Base-by-base conservation (phyloP, 2,888 invertebrate species). In the Hanleya hanleyi region DNA sequence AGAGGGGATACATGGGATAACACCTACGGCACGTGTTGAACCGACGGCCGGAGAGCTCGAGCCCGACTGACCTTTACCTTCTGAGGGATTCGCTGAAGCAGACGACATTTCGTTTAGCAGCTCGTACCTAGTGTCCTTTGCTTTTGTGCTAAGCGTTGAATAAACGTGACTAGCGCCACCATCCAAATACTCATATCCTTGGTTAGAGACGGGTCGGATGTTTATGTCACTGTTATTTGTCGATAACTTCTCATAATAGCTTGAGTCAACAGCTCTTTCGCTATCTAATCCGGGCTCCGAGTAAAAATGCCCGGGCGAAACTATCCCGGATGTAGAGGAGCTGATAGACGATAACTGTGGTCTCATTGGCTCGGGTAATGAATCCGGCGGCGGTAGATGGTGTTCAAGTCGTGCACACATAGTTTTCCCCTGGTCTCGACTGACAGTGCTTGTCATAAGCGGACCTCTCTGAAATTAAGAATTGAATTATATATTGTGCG, bases 371-470 rank as follows among this genome's bases (percentile, higher is more conserved):
- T 57, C 7, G 26, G 57, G 57, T 4, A 57, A 32, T 1, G 32
- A 22, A 26, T 32, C 22, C 1, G 29, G 5, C 3, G 57, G 57
- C 57, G 57, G 57, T 22, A 57, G 57, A 26, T 57, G 57, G 9
- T 26, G 57, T 32, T 57, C 57, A 15, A 57, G 57, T 4, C 57
- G 22, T 1, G 57, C 57, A 26, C 57, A 57, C 57, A 57, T 57
- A 2, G 57, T 57, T 9, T 57, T 57, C 9, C 57, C 57, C 29
- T 32, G 22, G 29, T 57, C 57, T 15, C 57, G 57, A 57, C 57
- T 57, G 15, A 57, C 57, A 22, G 57, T 57, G 29, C 57, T 57
- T 18, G 57, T 57, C 57, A 57, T 57, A 22, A 57, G 32, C 57
- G 57, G 57, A 1, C 57, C 57, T 4, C 57, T 22, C 57, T 57